These are phyloP conservation scores for Bugulina stolonifera DNA, from an alignment of 2,888 invertebrate species.

Conservation along the genomic window DNA sequence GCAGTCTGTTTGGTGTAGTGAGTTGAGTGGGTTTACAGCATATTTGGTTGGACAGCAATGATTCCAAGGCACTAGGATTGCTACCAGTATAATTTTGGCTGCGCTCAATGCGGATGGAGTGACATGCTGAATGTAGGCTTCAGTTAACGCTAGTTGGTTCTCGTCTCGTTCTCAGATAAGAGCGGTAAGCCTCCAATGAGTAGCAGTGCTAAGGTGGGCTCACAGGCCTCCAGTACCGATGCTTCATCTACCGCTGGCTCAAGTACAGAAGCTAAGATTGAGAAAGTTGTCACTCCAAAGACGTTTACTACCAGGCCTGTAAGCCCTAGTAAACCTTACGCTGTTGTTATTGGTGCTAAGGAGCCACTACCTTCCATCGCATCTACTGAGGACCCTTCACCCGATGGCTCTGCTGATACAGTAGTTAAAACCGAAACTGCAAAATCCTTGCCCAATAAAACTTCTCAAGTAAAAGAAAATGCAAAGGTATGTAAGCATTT, in stretches of 20 bases:
- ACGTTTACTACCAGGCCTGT: constrained; percentile 7
- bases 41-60: too few species aligned
- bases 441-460: background rate
- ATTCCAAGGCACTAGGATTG: too few species aligned
- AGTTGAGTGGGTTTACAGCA: too few species aligned
- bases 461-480: background rate
- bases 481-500: background rate
- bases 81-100: background rate
- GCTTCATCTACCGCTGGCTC: background rate
- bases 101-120: too few species aligned
- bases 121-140: background rate
- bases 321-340: constrained; percentile 22
- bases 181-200: background rate
- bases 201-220: background rate
- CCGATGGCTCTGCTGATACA: background rate
- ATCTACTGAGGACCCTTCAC: background rate
- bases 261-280: background rate
- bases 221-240: background rate
- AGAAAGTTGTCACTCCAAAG: background rate
- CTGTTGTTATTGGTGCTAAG: constrained; percentile 14
- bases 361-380: background rate
- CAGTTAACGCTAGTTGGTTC: background rate
- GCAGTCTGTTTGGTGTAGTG: too few species aligned
- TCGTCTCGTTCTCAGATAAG: background rate
- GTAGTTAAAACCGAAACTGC: background rate